These are phyloP conservation scores for Merops nubicus DNA, from an alignment of 2,113 vertebrate species.

Conservation along the genomic window DNA sequence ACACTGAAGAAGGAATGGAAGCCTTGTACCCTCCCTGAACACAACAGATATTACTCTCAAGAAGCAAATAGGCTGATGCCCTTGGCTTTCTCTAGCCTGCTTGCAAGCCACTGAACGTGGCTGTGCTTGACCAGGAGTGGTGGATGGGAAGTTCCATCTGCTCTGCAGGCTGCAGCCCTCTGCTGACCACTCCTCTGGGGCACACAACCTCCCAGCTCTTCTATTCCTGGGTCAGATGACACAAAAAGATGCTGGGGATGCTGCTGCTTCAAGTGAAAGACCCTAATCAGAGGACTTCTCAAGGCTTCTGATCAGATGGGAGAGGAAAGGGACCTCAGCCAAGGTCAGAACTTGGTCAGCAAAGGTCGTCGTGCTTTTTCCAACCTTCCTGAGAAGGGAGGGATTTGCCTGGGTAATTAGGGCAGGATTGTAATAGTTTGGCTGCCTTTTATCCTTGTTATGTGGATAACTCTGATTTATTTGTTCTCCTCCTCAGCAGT, in stretches of 20 bases:
- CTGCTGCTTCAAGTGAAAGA: not conserved
- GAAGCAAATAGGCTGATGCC: not conserved
- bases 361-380: not conserved
- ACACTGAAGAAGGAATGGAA: not conserved
- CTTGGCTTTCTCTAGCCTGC: accelerated
- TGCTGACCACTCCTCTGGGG: accelerated
- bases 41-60: not conserved
- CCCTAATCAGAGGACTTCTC: not conserved
- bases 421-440: conserved; percentile 33
- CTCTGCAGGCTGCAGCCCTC: not conserved
- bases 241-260: not conserved
- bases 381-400: not conserved
- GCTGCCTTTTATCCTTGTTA: conserved; percentile 55
- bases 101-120: not conserved
- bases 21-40: not conserved
- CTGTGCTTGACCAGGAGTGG: accelerated
- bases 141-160: not conserved
- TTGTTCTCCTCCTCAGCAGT: conserved; percentile 47
- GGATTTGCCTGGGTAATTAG: conserved; percentile 55
- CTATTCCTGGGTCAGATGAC: not conserved
- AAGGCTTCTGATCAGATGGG: too few species aligned
- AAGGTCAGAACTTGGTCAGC: not conserved
- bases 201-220: not conserved
- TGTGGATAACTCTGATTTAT: conserved; percentile 29
- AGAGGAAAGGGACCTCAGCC: not conserved